Percentiles rank a stretch among this genome's conserved stretches.
Conservation (phyloP, 2,797 vertebrate species). For the Acrossocheilus wenchowensis region DNA sequence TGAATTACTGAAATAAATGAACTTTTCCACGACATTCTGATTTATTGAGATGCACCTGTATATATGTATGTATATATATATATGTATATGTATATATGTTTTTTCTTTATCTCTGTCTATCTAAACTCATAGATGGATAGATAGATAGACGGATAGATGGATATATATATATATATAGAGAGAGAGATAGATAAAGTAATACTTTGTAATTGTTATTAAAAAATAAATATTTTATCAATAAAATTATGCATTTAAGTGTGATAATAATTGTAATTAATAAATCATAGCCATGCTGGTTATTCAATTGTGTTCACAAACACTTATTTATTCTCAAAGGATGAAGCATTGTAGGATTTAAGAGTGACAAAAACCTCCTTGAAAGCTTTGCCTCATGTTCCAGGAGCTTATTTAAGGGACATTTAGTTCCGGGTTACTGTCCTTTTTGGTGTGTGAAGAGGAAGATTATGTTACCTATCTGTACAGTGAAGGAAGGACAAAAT, state of each 20-base stretch:
- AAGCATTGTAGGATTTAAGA: not conserved
- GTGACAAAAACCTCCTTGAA: not conserved
- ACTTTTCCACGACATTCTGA: too few species aligned
- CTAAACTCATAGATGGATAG: too few species aligned
- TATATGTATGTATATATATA: too few species aligned
- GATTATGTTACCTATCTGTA: conserved; percentile 34
- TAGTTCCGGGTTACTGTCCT: conserved; percentile 7
- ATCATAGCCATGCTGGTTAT: not conserved
- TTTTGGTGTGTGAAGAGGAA: conserved; percentile 35
- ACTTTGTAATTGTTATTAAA: not conserved
- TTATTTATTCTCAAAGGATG: not conserved
- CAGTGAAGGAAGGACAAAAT: conserved; percentile 30
- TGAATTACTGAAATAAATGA: too few species aligned
- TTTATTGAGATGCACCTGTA: too few species aligned
- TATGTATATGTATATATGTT: too few species aligned
- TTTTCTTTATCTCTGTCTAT: too few species aligned
- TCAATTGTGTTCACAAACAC: not conserved
- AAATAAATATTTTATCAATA: not conserved
- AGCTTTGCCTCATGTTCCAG: conserved; percentile 5
- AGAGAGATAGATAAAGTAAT: too few species aligned
- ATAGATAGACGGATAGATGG: too few species aligned
- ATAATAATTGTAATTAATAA: not conserved
- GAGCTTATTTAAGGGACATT: conserved; percentile 33
- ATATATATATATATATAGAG: too few species aligned
- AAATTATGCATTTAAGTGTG: not conserved